Base-by-base conservation (phyloP, 1,140 invertebrate genomes). In the Phortica variegata region DNA sequence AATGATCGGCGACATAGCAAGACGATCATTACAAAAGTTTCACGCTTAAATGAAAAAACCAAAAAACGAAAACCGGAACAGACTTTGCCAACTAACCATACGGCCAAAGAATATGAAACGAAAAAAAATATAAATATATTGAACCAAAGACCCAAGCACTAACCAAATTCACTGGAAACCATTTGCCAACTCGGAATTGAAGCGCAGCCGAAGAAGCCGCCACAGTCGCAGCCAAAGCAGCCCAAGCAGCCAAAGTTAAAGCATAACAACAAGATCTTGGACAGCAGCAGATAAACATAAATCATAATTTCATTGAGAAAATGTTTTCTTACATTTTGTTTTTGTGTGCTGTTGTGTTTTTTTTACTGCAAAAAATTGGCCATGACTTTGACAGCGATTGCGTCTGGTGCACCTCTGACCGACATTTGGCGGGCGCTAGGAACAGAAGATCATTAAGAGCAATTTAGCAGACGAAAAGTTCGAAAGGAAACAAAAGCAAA, bases 131-230 rank as follows among this genome's bases (percentile, higher is more conserved):
- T 66, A 65, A 71, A 58, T n/a, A n/a, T n/a, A n/a, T n/a, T n/a
- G n/a, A n/a, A n/a, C n/a, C n/a, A n/a, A n/a, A n/a, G n/a, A n/a
- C n/a, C n/a, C n/a, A n/a, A n/a, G n/a, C n/a, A n/a, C n/a, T n/a
- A n/a, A n/a, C 65, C 51, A 58, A 59, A 65, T 71, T 71, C 66
- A 66, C 68, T 63, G 66, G 66, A 71, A 71, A 71, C 66, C 66
- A 66, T 71, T 71, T 71, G 58, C 62, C 60, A 66, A 53, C 57
- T 6, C 3, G 10, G 37, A 39, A 15, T 33, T 33, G 15, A 36
- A 36, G 13, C 10, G 33, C 7, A 36, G 49, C 13, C 8, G 3
- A 9, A 21, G 18, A 31, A 16, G 41, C 26, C 19, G 13, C 18
- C 20, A 32, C 21, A 21, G 26, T 18, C 10, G 29, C 23, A 20